Conservation (phyloP, 2,113 vertebrate genomes). For the Eleginops maclovinus region DNA sequence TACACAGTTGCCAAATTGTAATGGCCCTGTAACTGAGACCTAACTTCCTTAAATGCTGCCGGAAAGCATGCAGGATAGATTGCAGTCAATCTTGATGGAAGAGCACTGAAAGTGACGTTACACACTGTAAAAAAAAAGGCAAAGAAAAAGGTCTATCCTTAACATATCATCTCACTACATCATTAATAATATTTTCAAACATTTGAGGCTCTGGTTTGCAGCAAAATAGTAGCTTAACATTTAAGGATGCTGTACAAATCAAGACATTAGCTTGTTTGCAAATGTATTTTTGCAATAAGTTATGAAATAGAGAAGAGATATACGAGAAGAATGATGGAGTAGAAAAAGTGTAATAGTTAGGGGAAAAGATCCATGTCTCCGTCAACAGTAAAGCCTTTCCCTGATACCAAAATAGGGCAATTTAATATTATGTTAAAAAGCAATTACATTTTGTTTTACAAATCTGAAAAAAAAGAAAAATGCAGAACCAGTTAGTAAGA, state of each 20-base stretch:
- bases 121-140: background rate
- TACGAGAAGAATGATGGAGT: too few species aligned
- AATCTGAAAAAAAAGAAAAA: background rate
- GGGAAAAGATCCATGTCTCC: background rate
- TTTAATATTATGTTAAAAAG: background rate
- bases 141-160: background rate
- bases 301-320: constrained; percentile 5
- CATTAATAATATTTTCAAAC: constrained; percentile 9
- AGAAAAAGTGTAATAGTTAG: background rate
- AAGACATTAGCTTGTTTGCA: background rate
- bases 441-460: background rate
- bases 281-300: background rate
- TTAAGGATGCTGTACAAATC: background rate
- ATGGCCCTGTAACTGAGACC: constrained; percentile 60
- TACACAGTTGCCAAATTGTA: constrained; percentile 23
- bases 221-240: constrained; percentile 8
- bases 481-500: constrained; percentile 1
- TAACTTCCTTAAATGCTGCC: constrained; percentile 49
- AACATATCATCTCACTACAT: background rate
- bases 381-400: constrained; percentile 1
- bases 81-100: background rate
- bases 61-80: background rate
- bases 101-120: background rate
- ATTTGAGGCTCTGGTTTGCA: constrained; percentile 8
- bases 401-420: background rate